Percentiles rank a stretch among this genome's conserved stretches.
Evolutionary conservation across 1,140 invertebrate species (phyloP).

Genomic region (Sarcophaga peregrina): DNA sequence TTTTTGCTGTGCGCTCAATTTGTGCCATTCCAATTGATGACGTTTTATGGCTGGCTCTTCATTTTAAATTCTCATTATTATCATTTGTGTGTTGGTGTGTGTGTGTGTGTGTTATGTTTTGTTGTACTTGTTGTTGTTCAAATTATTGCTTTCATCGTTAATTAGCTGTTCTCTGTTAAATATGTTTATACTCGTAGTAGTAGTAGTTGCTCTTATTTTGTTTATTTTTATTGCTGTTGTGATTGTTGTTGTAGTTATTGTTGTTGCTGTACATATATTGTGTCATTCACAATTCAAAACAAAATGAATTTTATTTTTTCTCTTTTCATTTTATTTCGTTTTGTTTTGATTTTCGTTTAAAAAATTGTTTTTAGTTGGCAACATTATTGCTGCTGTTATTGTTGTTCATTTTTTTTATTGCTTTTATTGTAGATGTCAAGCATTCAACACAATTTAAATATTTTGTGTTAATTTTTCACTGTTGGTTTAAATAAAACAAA

Average conservation of each 20-base stretch:
- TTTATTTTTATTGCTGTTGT: neutral
- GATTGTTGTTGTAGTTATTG: constrained; percentile 27
- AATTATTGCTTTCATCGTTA: neutral
- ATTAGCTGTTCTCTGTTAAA: constrained; percentile 13
- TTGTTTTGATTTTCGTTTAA: neutral
- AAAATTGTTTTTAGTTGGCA: neutral
- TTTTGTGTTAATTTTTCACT: constrained; percentile 16
- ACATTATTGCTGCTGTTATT: neutral
- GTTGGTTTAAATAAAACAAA: neutral
- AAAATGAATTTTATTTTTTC: neutral
- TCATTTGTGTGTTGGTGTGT: neutral
- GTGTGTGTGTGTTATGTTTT: too few relatives aligned
- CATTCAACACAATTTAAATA: neutral
- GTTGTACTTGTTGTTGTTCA: neutral
- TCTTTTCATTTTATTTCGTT: neutral
- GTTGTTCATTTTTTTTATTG: neutral
- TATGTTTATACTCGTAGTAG: neutral
- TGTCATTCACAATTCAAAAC: constrained; percentile 6
- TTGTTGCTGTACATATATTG: neutral
- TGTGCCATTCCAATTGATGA: constrained; percentile 20
- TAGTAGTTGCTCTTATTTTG: constrained; percentile 22
- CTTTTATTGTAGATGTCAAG: neutral
- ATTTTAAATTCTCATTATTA: neutral
- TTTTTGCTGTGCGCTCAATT: neutral
- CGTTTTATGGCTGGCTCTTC: constrained; percentile 24